Evolutionary conservation across 2,888 invertebrate species (phyloP).

Genomic region (Archips crataeganus): DNA sequence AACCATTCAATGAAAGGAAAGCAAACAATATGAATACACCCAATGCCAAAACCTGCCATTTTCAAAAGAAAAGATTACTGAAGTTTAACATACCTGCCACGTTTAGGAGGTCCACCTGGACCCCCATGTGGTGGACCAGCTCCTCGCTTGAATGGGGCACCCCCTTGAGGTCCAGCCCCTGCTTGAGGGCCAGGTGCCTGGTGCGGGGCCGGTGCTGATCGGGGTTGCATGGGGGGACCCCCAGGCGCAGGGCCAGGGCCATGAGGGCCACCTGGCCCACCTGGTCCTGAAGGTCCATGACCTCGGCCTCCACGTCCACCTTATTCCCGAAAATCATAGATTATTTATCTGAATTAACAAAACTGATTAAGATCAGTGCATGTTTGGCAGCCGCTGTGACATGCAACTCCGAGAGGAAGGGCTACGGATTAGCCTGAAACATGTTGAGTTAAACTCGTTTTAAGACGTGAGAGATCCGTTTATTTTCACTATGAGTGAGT

Average conservation of each 20-base stretch:
- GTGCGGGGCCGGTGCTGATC: constrained; percentile 53
- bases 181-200: constrained; percentile 51
- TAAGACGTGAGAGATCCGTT: no score
- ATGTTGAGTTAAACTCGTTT: no score
- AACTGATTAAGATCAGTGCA: no score
- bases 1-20: no score
- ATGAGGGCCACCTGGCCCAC: constrained; percentile 42
- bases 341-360: no score
- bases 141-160: constrained; percentile 68
- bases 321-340: background rate
- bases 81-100: constrained; percentile 64
- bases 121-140: constrained; percentile 71
- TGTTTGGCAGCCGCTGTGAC: no score
- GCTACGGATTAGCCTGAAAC: no score
- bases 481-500: no score
- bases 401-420: no score
- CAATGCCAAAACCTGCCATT: background rate
- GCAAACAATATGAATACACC: no score
- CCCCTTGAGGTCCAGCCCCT: constrained; percentile 46
- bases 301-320: constrained; percentile 62
- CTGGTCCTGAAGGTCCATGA: constrained; percentile 56
- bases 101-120: constrained; percentile 74
- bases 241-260: constrained; percentile 47
- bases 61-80: background rate
- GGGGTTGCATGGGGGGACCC: constrained; percentile 49